phyloP scores from a whole-genome alignment of 2,113 vertebrate genomes.

The Eurypyga helias region DNA sequence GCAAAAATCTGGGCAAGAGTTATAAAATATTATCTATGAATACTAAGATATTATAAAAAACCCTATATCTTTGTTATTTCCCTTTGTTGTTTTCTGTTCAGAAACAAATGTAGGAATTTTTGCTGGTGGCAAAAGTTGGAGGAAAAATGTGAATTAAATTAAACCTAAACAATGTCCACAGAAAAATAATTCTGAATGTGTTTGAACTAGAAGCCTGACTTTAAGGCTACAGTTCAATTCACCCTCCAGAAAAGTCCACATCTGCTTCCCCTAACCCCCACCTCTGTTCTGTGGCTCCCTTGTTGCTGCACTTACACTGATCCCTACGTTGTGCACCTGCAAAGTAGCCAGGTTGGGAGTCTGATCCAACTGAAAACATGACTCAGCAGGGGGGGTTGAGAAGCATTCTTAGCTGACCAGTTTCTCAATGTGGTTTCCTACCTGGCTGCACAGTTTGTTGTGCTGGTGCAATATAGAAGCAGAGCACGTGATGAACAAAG shows the following conservation, averaged over 20 bases:
- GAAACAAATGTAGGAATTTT: neutral
- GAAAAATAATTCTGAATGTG: neutral
- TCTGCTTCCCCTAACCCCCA: neutral
- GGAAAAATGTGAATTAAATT: neutral
- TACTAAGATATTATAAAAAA: neutral
- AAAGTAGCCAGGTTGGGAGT: neutral
- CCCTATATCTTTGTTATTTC: neutral
- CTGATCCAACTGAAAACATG: neutral
- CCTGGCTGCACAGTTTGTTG: neutral
- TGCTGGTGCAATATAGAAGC: neutral
- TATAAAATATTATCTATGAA: neutral
- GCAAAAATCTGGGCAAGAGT: neutral
- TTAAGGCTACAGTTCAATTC: neutral
- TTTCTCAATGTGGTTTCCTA: neutral
- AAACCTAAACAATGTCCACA: neutral
- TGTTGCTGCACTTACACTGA: neutral
- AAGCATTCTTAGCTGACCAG: neutral
- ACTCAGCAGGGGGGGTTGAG: neutral
- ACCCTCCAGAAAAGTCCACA: neutral
- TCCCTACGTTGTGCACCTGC: neutral
- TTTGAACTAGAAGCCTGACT: neutral
- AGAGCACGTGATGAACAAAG: neutral
- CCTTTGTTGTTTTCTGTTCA: neutral
- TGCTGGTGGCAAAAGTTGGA: neutral
- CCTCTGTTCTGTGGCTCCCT: accelerated